These are phyloP conservation scores for Channa striata DNA, from an alignment of 2,797 vertebrate species.

Conservation along the genomic window DNA sequence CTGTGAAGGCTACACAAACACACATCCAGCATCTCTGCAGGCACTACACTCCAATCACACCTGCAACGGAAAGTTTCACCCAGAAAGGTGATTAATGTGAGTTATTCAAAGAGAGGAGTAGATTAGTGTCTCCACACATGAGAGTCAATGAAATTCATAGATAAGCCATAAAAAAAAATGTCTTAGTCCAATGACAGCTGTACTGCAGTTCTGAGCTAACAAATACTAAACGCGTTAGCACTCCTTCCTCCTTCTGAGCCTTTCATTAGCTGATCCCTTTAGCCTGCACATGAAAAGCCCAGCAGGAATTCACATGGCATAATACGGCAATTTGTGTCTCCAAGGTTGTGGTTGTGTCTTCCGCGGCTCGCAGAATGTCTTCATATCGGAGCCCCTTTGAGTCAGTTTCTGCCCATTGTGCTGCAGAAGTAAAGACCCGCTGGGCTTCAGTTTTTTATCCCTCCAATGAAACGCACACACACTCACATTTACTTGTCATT, in stretches of 20 bases:
- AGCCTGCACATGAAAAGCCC: constrained; percentile 70
- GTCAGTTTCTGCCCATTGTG: constrained; percentile 57
- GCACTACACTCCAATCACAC: not conserved
- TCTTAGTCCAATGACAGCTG: constrained; percentile 7
- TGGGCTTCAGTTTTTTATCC: not conserved
- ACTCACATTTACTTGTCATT: constrained; percentile 18
- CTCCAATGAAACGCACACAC: not conserved
- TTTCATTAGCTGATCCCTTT: constrained; percentile 62
- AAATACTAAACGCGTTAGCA: constrained; percentile 26
- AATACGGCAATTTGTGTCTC: constrained; percentile 73
- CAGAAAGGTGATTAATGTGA: too few species aligned
- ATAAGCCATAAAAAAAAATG: constrained; percentile 9
- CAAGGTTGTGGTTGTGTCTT: constrained; percentile 56
- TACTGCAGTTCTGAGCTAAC: constrained; percentile 14
- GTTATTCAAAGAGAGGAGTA: too few species aligned
- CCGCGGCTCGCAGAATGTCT: constrained; percentile 46
- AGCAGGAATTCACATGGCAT: constrained; percentile 63
- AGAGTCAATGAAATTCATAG: constrained; percentile 7
- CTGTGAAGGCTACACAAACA: not conserved
- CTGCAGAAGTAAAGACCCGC: constrained; percentile 52
- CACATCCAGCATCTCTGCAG: not conserved
- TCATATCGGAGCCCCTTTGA: constrained; percentile 69
- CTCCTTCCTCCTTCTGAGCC: constrained; percentile 12
- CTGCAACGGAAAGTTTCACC: not conserved
- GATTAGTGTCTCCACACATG: not conserved